Conservation (phyloP, 2,113 vertebrate genomes). For the Eclectus roratus region DNA sequence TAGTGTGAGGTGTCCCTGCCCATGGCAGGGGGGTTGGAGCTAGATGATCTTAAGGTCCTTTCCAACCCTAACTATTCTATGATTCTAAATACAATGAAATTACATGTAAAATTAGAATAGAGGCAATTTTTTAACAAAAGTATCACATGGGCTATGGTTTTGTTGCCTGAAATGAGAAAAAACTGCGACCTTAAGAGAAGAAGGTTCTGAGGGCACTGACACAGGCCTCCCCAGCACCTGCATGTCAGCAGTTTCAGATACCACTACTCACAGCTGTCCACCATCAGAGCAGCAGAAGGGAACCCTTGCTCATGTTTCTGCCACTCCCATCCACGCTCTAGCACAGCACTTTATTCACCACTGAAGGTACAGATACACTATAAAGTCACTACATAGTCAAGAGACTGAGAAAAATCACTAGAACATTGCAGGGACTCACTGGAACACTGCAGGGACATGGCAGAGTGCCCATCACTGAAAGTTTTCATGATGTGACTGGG, state of each 20-base stretch:
- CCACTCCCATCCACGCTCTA: not conserved
- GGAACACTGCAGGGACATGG: not conserved
- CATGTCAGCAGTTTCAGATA: not conserved
- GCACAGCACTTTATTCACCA: not conserved
- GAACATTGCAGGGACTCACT: not conserved
- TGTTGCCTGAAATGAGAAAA: not conserved
- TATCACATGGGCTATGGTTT: not conserved
- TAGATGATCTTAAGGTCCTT: no score
- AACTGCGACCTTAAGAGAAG: not conserved
- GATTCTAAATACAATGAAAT: not conserved
- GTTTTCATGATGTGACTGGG: not conserved
- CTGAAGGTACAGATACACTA: not conserved
- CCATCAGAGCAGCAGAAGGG: not conserved
- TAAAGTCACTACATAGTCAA: not conserved
- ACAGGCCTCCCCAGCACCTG: not conserved
- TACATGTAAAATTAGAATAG: not conserved
- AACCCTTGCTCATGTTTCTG: not conserved
- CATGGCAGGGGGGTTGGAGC: no score
- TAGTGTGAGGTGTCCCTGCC: no score
- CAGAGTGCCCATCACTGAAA: rapidly evolving
- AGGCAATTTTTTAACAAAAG: not conserved
- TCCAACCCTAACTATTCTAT: no score
- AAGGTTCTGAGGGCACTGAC: not conserved
- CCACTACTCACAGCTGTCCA: not conserved
- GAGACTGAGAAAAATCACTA: not conserved